phyloP scores from a whole-genome alignment of 2,888 invertebrate species.

The Caenorhabditis sp. region DNA sequence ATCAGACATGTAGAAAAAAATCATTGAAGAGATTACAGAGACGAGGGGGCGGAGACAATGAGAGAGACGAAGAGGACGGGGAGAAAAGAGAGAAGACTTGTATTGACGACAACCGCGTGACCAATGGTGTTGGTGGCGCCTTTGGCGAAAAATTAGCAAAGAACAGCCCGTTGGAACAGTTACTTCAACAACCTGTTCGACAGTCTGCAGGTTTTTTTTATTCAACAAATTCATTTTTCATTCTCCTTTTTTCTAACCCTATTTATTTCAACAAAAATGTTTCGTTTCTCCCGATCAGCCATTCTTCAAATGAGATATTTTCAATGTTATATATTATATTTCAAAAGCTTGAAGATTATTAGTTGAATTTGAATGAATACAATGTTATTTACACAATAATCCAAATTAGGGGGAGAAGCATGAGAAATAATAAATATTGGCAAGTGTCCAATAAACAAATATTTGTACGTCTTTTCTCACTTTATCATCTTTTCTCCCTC shows the following conservation, averaged over 20 bases:
- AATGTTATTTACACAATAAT: background rate
- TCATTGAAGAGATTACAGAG: background rate
- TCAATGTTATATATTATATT: background rate
- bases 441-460: background rate
- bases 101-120: background rate
- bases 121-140: background rate
- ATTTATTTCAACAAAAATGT: too few relatives aligned
- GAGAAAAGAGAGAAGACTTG: conserved; percentile 3
- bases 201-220: background rate
- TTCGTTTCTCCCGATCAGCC: too few relatives aligned
- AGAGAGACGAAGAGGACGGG: background rate
- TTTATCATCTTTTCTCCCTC: background rate
- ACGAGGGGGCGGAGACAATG: conserved; percentile 1
- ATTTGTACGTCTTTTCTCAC: background rate
- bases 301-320: too few relatives aligned
- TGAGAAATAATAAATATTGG: background rate
- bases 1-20: background rate
- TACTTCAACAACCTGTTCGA: conserved; percentile 3
- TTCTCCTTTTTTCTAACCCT: too few relatives aligned
- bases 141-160: background rate
- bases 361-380: background rate
- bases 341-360: background rate
- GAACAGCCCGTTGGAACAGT: conserved; percentile 9
- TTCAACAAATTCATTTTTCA: too few relatives aligned
- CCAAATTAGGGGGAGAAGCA: background rate